phyloP scores from a whole-genome alignment of 2,888 invertebrate genomes.

The Tetranychus piercei region DNA sequence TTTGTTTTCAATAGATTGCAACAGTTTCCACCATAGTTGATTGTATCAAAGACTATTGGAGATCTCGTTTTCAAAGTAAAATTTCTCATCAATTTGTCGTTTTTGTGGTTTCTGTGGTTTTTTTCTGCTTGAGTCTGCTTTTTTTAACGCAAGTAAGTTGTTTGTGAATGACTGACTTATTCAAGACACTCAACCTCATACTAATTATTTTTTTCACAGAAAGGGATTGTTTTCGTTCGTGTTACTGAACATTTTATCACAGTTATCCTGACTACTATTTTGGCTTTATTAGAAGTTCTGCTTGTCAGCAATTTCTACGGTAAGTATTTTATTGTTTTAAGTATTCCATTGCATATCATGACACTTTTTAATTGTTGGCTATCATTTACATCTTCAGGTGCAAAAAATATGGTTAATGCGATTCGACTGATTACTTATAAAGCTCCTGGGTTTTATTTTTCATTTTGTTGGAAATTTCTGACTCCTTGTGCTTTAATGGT shows the following conservation, averaged over 20 bases:
- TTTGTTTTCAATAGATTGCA: constrained; percentile 51
- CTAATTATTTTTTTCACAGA: constrained; percentile 15
- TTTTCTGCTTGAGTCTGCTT: constrained; percentile 21
- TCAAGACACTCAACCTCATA: neutral
- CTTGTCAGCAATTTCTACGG: constrained; percentile 22
- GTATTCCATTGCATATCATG: too few species aligned
- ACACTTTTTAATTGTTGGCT: too few species aligned
- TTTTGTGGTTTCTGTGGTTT: constrained; percentile 22
- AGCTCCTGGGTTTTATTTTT: constrained; percentile 10
- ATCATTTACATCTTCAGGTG: neutral
- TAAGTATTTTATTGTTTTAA: neutral
- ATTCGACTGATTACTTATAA: constrained; percentile 10
- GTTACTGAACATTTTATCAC: constrained; percentile 23
- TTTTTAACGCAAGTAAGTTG: constrained; percentile 22
- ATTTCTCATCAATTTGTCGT: constrained; percentile 39
- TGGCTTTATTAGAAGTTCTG: constrained; percentile 23
- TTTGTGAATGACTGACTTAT: neutral
- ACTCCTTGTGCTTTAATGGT: constrained; percentile 9
- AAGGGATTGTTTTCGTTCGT: constrained; percentile 24
- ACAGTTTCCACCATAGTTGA: constrained; percentile 85
- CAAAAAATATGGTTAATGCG: constrained; percentile 5
- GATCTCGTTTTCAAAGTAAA: constrained; percentile 59
- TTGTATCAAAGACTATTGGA: constrained; percentile 79
- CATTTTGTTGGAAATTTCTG: constrained; percentile 5
- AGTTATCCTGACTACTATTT: constrained; percentile 20